phyloP scores from a whole-genome alignment of 2,113 vertebrate genomes.

The Solenodon paradoxus region DNA sequence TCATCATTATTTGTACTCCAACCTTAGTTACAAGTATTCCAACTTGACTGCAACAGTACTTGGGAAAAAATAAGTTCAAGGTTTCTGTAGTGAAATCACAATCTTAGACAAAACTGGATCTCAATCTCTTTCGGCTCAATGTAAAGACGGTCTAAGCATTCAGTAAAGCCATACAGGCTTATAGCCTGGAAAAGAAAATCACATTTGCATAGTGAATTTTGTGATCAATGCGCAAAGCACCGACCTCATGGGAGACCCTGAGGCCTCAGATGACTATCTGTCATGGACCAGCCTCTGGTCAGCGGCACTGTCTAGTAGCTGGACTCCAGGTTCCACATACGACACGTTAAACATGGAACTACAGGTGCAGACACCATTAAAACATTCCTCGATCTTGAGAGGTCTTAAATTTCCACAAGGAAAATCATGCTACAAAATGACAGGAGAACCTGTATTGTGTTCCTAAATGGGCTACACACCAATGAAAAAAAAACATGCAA shows the following conservation, averaged over 20 bases:
- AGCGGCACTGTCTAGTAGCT: background rate
- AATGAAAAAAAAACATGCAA: slow-evolving; percentile 50
- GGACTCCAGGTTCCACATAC: background rate
- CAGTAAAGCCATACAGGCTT: slow-evolving; percentile 7
- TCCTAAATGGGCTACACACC: slow-evolving; percentile 56
- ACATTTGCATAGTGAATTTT: background rate
- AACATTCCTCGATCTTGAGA: slow-evolving; percentile 4
- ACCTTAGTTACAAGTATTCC: too few species aligned
- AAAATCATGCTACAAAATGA: slow-evolving; percentile 42
- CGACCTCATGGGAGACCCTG: background rate
- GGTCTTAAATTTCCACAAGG: slow-evolving; percentile 48
- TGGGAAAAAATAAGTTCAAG: background rate
- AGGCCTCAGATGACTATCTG: background rate
- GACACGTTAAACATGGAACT: background rate
- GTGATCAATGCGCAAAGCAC: background rate
- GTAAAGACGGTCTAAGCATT: background rate
- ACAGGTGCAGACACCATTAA: background rate
- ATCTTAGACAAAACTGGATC: background rate
- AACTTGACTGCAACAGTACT: background rate
- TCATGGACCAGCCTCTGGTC: background rate
- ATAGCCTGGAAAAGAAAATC: background rate
- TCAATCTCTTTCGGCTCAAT: slow-evolving; percentile 16
- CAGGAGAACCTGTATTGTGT: slow-evolving; percentile 48
- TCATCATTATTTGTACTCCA: slow-evolving; percentile 15
- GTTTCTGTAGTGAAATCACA: background rate